Percentiles rank a stretch among this genome's conserved stretches.
Evolutionary conservation across 2,888 invertebrate genomes (phyloP).

Genomic region (Eupithecia insigniata): DNA sequence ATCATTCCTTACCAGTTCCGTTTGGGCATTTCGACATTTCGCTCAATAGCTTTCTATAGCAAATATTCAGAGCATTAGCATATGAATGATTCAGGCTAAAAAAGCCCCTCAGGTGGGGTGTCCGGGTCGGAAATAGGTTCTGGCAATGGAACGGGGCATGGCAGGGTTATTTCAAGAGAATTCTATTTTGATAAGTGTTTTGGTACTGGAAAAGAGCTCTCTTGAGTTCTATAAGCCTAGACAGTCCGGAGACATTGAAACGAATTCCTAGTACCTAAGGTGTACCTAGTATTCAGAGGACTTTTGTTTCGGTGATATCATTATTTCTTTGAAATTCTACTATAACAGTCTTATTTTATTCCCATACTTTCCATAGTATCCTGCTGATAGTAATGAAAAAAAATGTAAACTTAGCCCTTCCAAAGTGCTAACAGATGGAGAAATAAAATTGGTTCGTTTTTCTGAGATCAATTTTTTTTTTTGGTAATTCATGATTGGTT

Average conservation of each 20-base stretch:
- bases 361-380: not conserved
- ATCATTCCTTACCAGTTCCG: slow-evolving; percentile 38
- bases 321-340: not conserved
- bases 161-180: slow-evolving; percentile 30
- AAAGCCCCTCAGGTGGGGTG: slow-evolving; percentile 71
- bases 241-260: not conserved
- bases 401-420: too few species aligned
- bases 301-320: not conserved
- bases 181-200: slow-evolving; percentile 14
- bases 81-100: slow-evolving; percentile 77
- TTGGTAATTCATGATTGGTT: too few species aligned
- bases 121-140: slow-evolving; percentile 71
- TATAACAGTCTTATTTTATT: not conserved
- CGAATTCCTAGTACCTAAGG: not conserved
- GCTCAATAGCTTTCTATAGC: slow-evolving; percentile 39
- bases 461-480: too few species aligned
- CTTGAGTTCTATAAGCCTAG: not conserved
- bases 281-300: not conserved
- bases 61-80: slow-evolving; percentile 74
- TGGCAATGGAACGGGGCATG: slow-evolving; percentile 48
- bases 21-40: slow-evolving; percentile 28
- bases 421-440: too few species aligned
- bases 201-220: slow-evolving; percentile 8
- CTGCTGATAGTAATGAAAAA: not conserved
- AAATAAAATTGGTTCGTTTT: too few species aligned